These are phyloP conservation scores for Drosophila seclusa DNA, from an alignment of 2,888 invertebrate species.

Conservation along the genomic window DNA sequence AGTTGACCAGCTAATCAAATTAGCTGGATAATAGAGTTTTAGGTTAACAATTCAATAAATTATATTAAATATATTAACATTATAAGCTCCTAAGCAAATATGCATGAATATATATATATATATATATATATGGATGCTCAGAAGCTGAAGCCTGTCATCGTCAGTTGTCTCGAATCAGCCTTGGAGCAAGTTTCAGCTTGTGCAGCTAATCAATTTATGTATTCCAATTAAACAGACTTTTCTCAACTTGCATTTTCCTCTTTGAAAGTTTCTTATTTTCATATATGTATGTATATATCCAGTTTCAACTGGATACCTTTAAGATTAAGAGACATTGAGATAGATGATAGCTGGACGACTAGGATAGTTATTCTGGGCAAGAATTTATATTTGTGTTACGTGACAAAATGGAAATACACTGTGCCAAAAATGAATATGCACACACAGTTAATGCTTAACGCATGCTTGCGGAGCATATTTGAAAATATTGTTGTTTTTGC, in stretches of 20 bases:
- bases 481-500: background rate
- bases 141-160: background rate
- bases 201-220: background rate
- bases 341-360: background rate
- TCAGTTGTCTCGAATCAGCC: background rate
- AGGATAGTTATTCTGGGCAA: background rate
- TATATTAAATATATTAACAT: background rate
- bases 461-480: background rate
- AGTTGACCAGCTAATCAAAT: background rate
- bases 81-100: background rate
- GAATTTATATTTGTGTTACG: background rate
- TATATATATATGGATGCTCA: too few species aligned
- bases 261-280: background rate
- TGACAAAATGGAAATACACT: too few species aligned
- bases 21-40: background rate
- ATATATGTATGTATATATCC: background rate
- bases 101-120: background rate
- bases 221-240: background rate
- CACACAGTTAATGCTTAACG: background rate
- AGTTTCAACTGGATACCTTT: background rate
- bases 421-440: background rate
- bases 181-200: background rate
- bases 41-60: background rate
- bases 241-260: background rate
- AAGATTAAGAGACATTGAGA: background rate